Evolutionary conservation across 2,797 vertebrate species (phyloP), one percentile per base, ranked within the genome.

Genomic region (Ibycter americanus): DNA sequence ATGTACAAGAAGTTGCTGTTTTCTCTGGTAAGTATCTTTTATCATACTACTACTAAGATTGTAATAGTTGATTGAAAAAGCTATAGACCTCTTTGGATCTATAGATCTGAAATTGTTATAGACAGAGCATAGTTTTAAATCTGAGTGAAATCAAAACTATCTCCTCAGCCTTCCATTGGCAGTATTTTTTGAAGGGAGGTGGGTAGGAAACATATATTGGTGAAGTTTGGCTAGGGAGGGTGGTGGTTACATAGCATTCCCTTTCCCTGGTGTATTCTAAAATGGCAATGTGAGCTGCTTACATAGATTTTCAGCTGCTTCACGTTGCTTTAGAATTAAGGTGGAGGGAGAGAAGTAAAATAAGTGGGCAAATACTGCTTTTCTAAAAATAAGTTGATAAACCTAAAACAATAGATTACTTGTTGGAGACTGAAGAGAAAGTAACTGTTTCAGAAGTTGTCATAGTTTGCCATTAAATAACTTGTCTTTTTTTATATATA

Each of bases 21-120:
- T 88, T 77, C 70, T 90, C 51, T 90, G 42, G 61, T 96, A 95
- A 87, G 80, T 93, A 70, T 89, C 13, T 72, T 87, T 86, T 51
- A 6, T 62, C 18, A 31, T 76, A 11, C 42, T 72, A 7, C 66
- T 80, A 29, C 11, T 78, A 68, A 66, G 15, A 3, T 52, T 89
- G 76, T 73, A 70, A 63, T 25, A 86, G 17, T 15, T 79, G 31
- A 40, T 16, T 36, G 47, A 55, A 67, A 70, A 92, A 51, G 1
- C 8, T 44, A 4, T 56, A 77, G 70, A 61, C 3, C 2, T 56
- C 55, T 87, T 25, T 42, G 31, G 13, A 32, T 62, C 17, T 67
- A 1, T 47, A 77, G 44, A 36, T 7, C 9, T 84, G 34, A 87
- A 89, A 15, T 49, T 7, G 8, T 17, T 47, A 9, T 14, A 38